Conservation (phyloP, 2,888 invertebrate genomes). For the Caenorhabditis auriculariae region DNA sequence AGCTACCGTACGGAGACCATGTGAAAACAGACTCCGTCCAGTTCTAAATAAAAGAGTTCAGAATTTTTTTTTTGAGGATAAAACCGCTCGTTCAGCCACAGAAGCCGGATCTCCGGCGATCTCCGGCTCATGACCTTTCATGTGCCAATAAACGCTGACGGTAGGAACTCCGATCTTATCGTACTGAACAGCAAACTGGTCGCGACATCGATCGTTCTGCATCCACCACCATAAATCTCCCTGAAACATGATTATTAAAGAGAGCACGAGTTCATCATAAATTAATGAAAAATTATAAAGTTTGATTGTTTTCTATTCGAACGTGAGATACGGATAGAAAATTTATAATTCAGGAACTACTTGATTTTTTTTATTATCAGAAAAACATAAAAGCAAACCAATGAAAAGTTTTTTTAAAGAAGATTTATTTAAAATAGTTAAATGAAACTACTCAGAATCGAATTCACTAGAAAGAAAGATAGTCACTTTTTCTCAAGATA, state of each 20-base stretch:
- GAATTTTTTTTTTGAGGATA: conserved; percentile 1
- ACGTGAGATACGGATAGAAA: too few relatives aligned
- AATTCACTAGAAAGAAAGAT: too few relatives aligned
- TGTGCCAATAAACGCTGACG: conserved; percentile 40
- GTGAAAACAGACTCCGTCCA: conserved; percentile 95
- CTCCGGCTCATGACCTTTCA: conserved; percentile 48
- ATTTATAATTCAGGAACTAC: too few relatives aligned
- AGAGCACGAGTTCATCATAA: neutral
- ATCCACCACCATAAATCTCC: conserved; percentile 90
- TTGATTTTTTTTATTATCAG: too few relatives aligned
- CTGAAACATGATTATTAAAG: conserved; percentile 63
- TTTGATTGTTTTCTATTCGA: too few relatives aligned
- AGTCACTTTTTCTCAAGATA: neutral
- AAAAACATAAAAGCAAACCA: too few relatives aligned
- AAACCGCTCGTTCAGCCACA: conserved; percentile 29
- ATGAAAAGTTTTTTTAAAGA: too few relatives aligned
- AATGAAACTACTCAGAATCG: too few relatives aligned
- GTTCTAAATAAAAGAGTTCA: conserved; percentile 69
- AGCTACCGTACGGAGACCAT: conserved; percentile 97
- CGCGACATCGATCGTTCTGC: conserved; percentile 89
- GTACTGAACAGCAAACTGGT: conserved; percentile 88
- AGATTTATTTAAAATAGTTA: too few relatives aligned
- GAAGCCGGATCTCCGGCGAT: conserved; percentile 27
- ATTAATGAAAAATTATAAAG: too few relatives aligned
- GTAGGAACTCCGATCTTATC: conserved; percentile 71